Base-by-base conservation (phyloP, 2,888 invertebrate species). In the Torymus aiolomorphi region DNA sequence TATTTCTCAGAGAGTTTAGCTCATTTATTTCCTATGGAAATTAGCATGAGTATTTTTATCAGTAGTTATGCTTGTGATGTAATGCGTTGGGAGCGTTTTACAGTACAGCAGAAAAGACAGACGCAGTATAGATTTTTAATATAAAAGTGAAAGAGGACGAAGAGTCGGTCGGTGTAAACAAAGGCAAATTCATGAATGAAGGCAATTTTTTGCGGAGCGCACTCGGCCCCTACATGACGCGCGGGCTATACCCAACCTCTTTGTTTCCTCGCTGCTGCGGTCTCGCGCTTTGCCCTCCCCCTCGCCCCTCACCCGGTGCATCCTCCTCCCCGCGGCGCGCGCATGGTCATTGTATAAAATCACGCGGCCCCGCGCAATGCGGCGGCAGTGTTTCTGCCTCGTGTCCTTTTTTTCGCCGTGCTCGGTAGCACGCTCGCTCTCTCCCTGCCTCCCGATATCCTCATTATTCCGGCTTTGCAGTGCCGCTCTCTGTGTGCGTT, bases 111-210 rank as follows among this genome's bases (percentile, higher is more conserved):
- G 31, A 31, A 31, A 31, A 31, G 2, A 31, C 31, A 31, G 5
- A 31, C 31, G 31, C 2, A 62, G 16, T n/a, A 57, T 31, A 31
- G 8, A 51, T 76, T 69, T 76, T 54, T n/a, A 62, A 70, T 76
- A 76, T 59, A 74, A 61, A 63, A 61, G 18, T 1, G 1, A 11
- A 59, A 59, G 16, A 71, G 59, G 71, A 76, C 67, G 67, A 76
- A 66, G 57, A 74, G 57, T 57, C 57, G 54, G 61, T 8, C 66
- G 72, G 66, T 42, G 74, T 61, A 52, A 78, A 73, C 91, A 91
- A 87, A 92, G 92, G 92, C 91, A 92, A 92, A 92, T 92, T 92
- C 92, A 92, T 92, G 92, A 92, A 92, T 92, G 92, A 92, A 92
- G 92, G 91, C 91, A 91, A 90, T 89, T 91, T 91, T 90, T 90